Percentiles rank a stretch among this genome's conserved stretches.
Evolutionary conservation across 2,797 vertebrate genomes (phyloP).

Genomic region (Alosa sapidissima): DNA sequence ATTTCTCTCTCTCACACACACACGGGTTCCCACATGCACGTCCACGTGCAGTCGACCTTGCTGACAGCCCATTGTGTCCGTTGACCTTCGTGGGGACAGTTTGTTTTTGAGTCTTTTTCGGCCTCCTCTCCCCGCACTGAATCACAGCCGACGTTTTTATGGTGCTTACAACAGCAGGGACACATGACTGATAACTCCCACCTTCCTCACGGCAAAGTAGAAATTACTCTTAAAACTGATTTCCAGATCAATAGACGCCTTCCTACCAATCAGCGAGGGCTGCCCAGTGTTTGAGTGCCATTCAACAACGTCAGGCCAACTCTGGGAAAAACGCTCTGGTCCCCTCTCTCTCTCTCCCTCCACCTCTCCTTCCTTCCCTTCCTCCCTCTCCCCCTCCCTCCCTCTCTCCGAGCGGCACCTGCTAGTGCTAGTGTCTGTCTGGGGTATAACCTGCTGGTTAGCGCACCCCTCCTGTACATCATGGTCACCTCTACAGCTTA

Average conservation of each 20-base stretch:
- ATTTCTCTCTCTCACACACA: neutral
- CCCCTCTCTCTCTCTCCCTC: neutral
- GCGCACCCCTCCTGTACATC: neutral
- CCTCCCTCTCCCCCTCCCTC: no score
- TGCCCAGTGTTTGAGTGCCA: slow-evolving; percentile 36
- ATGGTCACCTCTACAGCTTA: neutral
- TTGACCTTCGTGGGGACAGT: slow-evolving; percentile 49
- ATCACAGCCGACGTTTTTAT: slow-evolving; percentile 50
- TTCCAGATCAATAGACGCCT: slow-evolving; percentile 51
- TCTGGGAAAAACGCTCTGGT: neutral
- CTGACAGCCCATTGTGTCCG: slow-evolving; percentile 38
- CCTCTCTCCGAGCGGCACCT: no score
- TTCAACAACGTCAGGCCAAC: slow-evolving; percentile 42
- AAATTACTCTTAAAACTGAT: slow-evolving; percentile 55
- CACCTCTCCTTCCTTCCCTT: no score
- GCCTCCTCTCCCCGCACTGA: slow-evolving; percentile 34
- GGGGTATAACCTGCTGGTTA: neutral
- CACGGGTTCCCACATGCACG: neutral
- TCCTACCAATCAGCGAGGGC: slow-evolving; percentile 41
- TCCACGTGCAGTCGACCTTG: slow-evolving; percentile 32
- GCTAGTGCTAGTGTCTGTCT: neutral
- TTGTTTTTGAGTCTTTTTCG: slow-evolving; percentile 46
- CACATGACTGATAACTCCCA: slow-evolving; percentile 45
- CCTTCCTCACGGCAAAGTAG: slow-evolving; percentile 39
- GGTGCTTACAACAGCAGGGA: slow-evolving; percentile 50